Percentiles rank a stretch among this genome's conserved stretches.
phyloP scores from a whole-genome alignment of 2,797 vertebrate species.

The Schizopygopsis pylzovi region DNA sequence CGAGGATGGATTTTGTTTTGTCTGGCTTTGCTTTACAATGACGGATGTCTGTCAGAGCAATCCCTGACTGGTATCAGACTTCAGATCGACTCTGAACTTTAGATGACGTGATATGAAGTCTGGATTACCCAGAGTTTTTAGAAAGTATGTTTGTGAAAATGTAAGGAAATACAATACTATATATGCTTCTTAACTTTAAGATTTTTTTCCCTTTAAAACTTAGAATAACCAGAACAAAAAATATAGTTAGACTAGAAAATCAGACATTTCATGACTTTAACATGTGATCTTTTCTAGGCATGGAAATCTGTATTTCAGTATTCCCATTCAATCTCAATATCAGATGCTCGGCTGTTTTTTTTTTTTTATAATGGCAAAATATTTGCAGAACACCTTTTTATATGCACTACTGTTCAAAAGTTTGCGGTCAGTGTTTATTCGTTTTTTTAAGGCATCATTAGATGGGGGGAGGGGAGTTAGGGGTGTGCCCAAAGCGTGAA shows the following conservation, averaged over 20 bases:
- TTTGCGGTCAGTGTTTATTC: too few relatives aligned
- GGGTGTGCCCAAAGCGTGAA: too few relatives aligned
- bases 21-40: conserved; percentile 54
- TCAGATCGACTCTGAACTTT: conserved; percentile 29
- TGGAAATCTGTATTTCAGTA: neutral
- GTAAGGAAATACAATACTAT: neutral
- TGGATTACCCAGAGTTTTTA: conserved; percentile 36
- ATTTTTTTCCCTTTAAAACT: neutral
- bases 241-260: neutral
- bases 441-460: too few relatives aligned
- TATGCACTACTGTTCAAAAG: too few relatives aligned
- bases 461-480: too few relatives aligned
- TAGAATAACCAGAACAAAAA: neutral
- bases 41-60: conserved; percentile 59
- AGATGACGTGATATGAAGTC: conserved; percentile 47
- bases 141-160: neutral
- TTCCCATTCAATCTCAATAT: neutral
- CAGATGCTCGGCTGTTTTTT: neutral
- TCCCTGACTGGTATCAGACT: conserved; percentile 52
- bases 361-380: too few relatives aligned
- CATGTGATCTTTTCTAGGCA: neutral
- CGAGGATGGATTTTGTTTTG: conserved; percentile 60
- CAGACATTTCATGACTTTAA: neutral
- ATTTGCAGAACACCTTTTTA: too few relatives aligned
- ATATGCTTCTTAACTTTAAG: neutral